Conservation (phyloP, 92 coral and sea anemone genomes). For the Montipora capitata region DNA sequence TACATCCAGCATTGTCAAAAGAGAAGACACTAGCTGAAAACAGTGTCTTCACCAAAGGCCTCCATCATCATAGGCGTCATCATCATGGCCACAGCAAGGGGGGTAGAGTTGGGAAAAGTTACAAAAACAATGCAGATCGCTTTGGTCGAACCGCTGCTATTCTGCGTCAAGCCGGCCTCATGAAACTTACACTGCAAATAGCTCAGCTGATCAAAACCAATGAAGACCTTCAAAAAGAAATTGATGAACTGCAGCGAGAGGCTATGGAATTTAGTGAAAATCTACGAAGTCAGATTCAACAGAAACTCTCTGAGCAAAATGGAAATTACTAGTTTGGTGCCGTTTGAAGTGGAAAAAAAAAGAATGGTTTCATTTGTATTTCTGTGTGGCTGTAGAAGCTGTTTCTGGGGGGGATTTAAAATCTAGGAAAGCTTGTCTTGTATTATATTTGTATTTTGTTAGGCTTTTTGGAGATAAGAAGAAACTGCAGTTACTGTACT, state of each 20-base stretch:
- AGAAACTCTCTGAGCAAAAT: constrained; percentile 65
- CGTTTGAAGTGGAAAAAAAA: not conserved
- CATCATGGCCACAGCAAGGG: constrained; percentile 34
- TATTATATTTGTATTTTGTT: too few species aligned
- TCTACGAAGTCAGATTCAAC: constrained; percentile 80
- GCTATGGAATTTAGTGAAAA: constrained; percentile 76
- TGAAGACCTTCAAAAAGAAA: constrained; percentile 86
- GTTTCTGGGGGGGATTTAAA: too few species aligned
- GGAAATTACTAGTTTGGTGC: not conserved
- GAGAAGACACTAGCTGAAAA: constrained; percentile 2
- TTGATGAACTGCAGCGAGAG: constrained; percentile 82
- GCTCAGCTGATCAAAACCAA: constrained; percentile 90
- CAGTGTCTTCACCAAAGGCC: constrained; percentile 28
- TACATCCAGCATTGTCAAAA: constrained; percentile 17
- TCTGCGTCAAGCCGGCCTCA: constrained; percentile 88
- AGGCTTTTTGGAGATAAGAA: too few species aligned
- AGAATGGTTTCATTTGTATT: not conserved
- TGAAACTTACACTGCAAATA: constrained; percentile 87
- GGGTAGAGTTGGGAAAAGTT: constrained; percentile 33
- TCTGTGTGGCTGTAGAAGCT: not conserved
- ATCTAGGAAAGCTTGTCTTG: not conserved
- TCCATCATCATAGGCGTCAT: constrained; percentile 39
- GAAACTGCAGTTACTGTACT: too few species aligned
- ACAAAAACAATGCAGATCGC: constrained; percentile 56
- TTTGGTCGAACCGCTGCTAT: constrained; percentile 87